Conservation (phyloP, 2,797 vertebrate species). For the Sardinella longiceps region DNA sequence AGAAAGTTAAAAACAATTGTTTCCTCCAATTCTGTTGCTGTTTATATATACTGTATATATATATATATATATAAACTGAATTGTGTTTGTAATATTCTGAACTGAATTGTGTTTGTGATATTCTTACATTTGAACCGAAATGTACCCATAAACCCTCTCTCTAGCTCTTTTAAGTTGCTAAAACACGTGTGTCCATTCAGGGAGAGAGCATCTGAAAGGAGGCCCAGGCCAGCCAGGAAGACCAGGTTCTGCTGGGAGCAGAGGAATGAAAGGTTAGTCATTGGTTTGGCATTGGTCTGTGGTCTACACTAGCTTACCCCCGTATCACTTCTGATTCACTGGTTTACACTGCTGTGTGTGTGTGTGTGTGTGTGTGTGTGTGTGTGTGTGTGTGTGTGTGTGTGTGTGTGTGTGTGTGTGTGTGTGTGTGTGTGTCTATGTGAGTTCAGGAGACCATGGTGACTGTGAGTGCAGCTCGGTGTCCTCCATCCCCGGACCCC, state of each 20-base stretch:
- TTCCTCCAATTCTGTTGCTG: too few relatives aligned
- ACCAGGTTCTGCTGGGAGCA: constrained; percentile 77
- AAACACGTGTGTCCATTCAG: constrained; percentile 41
- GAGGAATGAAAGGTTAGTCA: constrained; percentile 78
- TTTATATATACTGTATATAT: too few relatives aligned
- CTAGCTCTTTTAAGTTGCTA: neutral
- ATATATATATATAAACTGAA: too few relatives aligned
- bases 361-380: neutral
- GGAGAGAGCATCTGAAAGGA: constrained; percentile 67
- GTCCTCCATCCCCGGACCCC: constrained; percentile 67
- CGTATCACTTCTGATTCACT: neutral
- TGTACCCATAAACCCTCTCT: too few relatives aligned
- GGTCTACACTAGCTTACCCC: neutral
- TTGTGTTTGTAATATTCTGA: too few relatives aligned
- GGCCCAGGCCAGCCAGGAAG: constrained; percentile 65
- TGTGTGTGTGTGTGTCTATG: neutral
- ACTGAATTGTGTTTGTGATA: too few relatives aligned
- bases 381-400: neutral
- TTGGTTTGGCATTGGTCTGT: neutral
- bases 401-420: neutral
- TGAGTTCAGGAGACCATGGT: constrained; percentile 82
- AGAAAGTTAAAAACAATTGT: too few relatives aligned
- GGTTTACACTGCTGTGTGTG: too few relatives aligned
- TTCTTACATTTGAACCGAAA: too few relatives aligned
- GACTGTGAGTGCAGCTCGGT: constrained; percentile 76